phyloP scores from a whole-genome alignment of 2,797 vertebrate species.

The Acanthornis magna region DNA sequence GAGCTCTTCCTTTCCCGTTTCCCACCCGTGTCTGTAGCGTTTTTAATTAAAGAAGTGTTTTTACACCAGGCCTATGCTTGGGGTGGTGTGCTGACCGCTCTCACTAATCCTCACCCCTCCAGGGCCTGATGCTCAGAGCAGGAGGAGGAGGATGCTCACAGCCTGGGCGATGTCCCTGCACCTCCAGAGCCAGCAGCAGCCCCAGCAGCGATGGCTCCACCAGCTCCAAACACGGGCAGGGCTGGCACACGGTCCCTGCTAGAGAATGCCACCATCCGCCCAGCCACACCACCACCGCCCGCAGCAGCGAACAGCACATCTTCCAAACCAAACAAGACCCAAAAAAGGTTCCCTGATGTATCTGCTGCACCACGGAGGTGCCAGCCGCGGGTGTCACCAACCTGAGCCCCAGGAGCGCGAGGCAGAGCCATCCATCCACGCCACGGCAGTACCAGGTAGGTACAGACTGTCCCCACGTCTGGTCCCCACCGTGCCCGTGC shows the following conservation, averaged over 20 bases:
- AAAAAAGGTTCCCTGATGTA: not conserved
- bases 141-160: not conserved
- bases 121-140: accelerated
- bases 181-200: not conserved
- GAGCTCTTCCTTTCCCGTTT: not conserved
- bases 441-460: not conserved
- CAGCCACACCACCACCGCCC: not conserved
- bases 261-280: not conserved
- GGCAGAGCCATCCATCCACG: not conserved
- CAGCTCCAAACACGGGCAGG: accelerated
- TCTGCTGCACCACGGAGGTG: not conserved
- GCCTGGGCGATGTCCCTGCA: accelerated
- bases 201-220: not conserved
- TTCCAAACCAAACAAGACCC: not conserved
- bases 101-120: not conserved
- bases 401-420: not conserved
- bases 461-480: not conserved
- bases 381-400: not conserved
- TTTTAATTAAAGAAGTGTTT: not conserved
- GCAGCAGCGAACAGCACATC: not conserved
- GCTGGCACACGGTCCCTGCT: not conserved
- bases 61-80: accelerated
- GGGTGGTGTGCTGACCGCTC: accelerated
- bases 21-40: not conserved
- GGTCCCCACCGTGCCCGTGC: not conserved